phyloP scores from a whole-genome alignment of 2,888 invertebrate genomes.

The Lasioglossum lativentre region DNA sequence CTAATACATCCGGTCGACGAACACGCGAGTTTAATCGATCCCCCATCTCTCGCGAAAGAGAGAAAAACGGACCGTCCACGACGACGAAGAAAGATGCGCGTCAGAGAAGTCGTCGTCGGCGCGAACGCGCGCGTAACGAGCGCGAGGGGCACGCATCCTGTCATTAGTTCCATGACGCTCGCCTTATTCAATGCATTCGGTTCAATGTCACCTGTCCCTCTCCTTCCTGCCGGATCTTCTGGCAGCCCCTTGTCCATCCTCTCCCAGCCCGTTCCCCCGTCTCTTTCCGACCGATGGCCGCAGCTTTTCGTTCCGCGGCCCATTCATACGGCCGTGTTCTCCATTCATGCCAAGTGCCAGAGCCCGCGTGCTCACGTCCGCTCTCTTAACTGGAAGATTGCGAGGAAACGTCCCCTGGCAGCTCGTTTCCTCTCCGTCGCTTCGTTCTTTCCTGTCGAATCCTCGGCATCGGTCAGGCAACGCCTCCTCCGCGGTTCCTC shows the following conservation, averaged over 20 bases:
- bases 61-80: slow-evolving; percentile 14
- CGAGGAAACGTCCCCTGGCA: slow-evolving; percentile 47
- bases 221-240: slow-evolving; percentile 70
- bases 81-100: slow-evolving; percentile 49
- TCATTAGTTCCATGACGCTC: slow-evolving; percentile 79
- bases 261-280: slow-evolving; percentile 12
- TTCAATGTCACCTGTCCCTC: slow-evolving; percentile 81
- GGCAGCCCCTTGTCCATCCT: slow-evolving; percentile 56
- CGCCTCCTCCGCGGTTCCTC: neutral
- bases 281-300: slow-evolving; percentile 23
- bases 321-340: slow-evolving; percentile 62
- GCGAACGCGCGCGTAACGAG: slow-evolving; percentile 72
- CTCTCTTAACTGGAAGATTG: slow-evolving; percentile 70
- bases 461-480: neutral
- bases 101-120: slow-evolving; percentile 57
- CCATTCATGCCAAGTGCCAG: slow-evolving; percentile 56
- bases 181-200: slow-evolving; percentile 80
- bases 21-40: neutral
- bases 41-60: neutral
- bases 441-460: slow-evolving; percentile 11
- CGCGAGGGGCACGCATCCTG: slow-evolving; percentile 79
- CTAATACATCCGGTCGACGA: neutral
- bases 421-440: slow-evolving; percentile 39
- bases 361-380: slow-evolving; percentile 58
- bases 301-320: slow-evolving; percentile 62